Conservation (phyloP, 2,113 vertebrate genomes). For the Epinephelus cyanopodus region DNA sequence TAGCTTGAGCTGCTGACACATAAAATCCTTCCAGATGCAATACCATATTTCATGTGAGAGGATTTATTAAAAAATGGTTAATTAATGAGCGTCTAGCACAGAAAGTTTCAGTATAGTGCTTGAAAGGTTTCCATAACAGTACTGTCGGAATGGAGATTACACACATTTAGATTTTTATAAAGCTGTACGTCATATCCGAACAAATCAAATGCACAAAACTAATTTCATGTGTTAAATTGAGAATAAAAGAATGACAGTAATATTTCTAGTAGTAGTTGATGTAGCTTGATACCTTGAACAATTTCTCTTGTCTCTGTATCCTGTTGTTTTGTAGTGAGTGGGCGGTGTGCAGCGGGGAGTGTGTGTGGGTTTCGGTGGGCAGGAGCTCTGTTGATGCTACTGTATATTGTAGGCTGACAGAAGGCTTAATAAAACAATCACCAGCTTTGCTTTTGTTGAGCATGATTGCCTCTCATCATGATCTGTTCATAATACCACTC, state of each 20-base stretch:
- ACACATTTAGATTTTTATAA: not conserved
- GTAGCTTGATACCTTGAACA: not conserved
- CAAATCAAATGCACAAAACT: not conserved
- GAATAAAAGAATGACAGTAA: not conserved
- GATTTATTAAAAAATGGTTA: not conserved
- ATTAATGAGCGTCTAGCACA: not conserved
- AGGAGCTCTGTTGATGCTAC: slow-evolving; percentile 45
- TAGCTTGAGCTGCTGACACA: slow-evolving; percentile 8
- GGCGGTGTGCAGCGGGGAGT: slow-evolving; percentile 60
- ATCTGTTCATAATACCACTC: slow-evolving; percentile 19
- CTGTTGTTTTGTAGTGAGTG: slow-evolving; percentile 69
- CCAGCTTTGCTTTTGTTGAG: slow-evolving; percentile 24
- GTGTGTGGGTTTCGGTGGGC: slow-evolving; percentile 66
- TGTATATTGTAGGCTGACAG: slow-evolving; percentile 54
- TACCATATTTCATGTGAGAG: not conserved
- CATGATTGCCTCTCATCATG: slow-evolving; percentile 29
- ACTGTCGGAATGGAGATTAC: not conserved
- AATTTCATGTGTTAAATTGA: not conserved
- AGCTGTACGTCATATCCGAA: not conserved
- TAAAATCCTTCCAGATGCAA: not conserved
- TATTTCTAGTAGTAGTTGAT: not conserved
- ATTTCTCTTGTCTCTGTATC: slow-evolving; percentile 26
- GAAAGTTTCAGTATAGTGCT: not conserved
- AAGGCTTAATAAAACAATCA: slow-evolving; percentile 54
- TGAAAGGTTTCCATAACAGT: not conserved